phyloP scores from a whole-genome alignment of 2,113 vertebrate species.

The Dromaius novaehollandiae region DNA sequence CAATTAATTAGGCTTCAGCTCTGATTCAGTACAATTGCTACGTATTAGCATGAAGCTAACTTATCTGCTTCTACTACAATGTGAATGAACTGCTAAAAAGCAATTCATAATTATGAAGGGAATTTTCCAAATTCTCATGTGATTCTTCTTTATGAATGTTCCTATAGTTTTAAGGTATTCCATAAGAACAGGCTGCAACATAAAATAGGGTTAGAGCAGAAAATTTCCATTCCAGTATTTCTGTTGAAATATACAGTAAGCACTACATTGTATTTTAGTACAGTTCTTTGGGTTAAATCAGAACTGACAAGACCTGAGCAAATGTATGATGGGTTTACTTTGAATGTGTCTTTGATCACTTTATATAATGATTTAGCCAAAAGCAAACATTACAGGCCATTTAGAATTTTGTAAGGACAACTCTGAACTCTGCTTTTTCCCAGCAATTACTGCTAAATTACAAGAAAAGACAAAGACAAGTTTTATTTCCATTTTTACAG shows the following conservation, averaged over 20 bases:
- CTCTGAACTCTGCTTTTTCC: not conserved
- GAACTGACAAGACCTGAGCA: not conserved
- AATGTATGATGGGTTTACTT: not conserved
- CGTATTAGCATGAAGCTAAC: not conserved
- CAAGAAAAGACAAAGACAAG: not conserved
- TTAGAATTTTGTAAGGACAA: not conserved
- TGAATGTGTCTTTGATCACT: not conserved
- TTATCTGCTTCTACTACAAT: not conserved
- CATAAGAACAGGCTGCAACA: not conserved
- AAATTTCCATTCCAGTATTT: not conserved
- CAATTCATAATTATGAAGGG: not conserved
- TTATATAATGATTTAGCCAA: not conserved
- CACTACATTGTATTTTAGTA: not conserved
- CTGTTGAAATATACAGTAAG: not conserved
- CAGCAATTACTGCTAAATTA: not conserved
- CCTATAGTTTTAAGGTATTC: not conserved
- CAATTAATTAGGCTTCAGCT: not conserved
- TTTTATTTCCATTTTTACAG: not conserved
- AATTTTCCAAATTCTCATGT: not conserved
- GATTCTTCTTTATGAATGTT: not conserved
- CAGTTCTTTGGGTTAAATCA: not conserved
- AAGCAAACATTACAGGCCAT: not conserved
- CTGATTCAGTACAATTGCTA: not conserved
- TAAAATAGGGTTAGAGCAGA: not conserved
- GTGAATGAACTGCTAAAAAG: not conserved